These are phyloP conservation scores for Fissipunctia ypsillon DNA, from an alignment of 2,888 invertebrate genomes.

Conservation along the genomic window DNA sequence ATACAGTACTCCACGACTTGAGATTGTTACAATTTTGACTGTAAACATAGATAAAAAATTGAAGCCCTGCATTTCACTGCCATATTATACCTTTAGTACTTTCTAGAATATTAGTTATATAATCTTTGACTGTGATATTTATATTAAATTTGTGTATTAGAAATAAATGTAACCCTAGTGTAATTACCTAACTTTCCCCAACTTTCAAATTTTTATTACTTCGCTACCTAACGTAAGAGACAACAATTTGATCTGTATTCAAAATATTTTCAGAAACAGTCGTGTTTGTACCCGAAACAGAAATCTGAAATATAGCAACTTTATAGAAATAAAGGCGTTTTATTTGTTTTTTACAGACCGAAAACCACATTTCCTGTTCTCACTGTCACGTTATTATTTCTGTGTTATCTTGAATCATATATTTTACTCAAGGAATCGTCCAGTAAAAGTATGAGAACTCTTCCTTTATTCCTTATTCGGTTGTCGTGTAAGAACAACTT, in stretches of 20 bases:
- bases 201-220: constrained; percentile 66
- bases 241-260: constrained; percentile 73
- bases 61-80: constrained; percentile 85
- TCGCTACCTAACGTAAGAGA: constrained; percentile 68
- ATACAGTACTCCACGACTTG: constrained; percentile 63
- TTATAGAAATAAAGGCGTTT: constrained; percentile 77
- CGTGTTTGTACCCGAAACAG: constrained; percentile 78
- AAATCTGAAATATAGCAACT: constrained; percentile 83
- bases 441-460: constrained; percentile 53
- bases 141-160: constrained; percentile 89
- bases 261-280: constrained; percentile 84
- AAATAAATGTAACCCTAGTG: constrained; percentile 81
- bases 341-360: constrained; percentile 65
- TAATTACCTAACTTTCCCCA: constrained; percentile 67
- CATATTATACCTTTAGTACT: constrained; percentile 85
- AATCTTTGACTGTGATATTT: constrained; percentile 90
- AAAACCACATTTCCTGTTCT: constrained; percentile 49
- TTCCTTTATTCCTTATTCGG: constrained; percentile 60
- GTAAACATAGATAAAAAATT: constrained; percentile 72
- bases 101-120: constrained; percentile 86
- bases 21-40: constrained; percentile 77
- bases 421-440: constrained; percentile 50
- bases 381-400: constrained; percentile 40
- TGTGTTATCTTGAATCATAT: constrained; percentile 24
- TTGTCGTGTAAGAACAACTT: constrained; percentile 68